Conservation (phyloP, 1,140 invertebrate species). For the Campoletis sonorensis region DNA sequence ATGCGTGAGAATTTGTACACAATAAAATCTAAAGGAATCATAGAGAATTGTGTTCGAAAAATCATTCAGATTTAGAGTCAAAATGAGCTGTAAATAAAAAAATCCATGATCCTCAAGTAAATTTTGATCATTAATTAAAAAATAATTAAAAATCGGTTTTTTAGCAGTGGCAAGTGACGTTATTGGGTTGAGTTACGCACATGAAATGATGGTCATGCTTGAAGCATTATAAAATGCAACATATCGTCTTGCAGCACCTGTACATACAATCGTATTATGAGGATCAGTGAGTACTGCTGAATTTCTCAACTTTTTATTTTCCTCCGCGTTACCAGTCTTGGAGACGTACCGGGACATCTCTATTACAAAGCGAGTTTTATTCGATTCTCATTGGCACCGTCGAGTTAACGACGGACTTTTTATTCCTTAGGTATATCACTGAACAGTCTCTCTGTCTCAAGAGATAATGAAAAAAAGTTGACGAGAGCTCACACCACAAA, state of each 20-base stretch:
- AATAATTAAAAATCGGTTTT: too few relatives aligned
- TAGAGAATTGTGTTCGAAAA: too few relatives aligned
- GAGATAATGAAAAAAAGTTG: conserved; percentile 9
- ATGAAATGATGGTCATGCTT: neutral
- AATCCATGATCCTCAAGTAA: too few relatives aligned
- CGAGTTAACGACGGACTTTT: conserved; percentile 58
- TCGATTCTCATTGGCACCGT: conserved; percentile 43
- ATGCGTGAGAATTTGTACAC: too few relatives aligned
- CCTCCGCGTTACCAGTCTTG: conserved; percentile 39
- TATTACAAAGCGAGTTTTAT: conserved; percentile 8
- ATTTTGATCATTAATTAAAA: too few relatives aligned
- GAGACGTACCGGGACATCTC: conserved; percentile 34
- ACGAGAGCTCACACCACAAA: conserved; percentile 13
- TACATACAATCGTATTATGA: conserved; percentile 46
- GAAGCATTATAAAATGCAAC: conserved; percentile 12
- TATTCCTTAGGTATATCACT: conserved; percentile 49
- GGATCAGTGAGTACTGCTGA: conserved; percentile 32
- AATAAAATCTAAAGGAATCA: too few relatives aligned
- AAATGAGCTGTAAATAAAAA: too few relatives aligned
- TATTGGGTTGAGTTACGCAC: too few relatives aligned
- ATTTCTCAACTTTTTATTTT: conserved; percentile 42
- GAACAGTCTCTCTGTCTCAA: neutral
- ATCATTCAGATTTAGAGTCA: too few relatives aligned
- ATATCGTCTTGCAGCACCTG: conserved; percentile 41
- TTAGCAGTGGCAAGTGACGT: too few relatives aligned